Percentiles rank a stretch among this genome's conserved stretches.
phyloP scores from a whole-genome alignment of 2,113 vertebrate species.

The Craseonycteris thonglongyai region DNA sequence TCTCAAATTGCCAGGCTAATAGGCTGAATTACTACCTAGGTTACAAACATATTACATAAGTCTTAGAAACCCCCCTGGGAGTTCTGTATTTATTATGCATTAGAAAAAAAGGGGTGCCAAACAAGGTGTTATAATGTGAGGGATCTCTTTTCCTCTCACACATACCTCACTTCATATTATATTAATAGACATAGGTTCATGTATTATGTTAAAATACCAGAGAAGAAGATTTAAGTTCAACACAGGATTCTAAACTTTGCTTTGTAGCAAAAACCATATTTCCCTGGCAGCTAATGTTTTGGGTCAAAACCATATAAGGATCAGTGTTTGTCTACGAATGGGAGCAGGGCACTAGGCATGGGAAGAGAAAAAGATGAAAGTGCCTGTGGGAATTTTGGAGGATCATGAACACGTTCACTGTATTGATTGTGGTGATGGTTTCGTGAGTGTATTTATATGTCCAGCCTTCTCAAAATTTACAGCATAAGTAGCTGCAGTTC shows the following conservation, averaged over 20 bases:
- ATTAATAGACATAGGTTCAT: neutral
- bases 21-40: neutral
- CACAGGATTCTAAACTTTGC: neutral
- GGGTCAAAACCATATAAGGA: neutral
- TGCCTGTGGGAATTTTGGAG: neutral
- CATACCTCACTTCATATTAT: neutral
- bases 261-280: neutral
- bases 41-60: neutral
- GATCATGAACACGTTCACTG: neutral
- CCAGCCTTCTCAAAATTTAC: neutral
- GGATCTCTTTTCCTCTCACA: neutral
- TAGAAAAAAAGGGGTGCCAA: neutral
- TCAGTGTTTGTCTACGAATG: neutral
- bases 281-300: neutral
- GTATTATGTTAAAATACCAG: neutral
- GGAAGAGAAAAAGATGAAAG: neutral
- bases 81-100: neutral
- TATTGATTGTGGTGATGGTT: neutral
- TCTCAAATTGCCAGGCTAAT: constrained; percentile 18
- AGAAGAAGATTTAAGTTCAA: neutral
- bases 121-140: neutral
- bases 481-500: neutral
- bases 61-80: neutral
- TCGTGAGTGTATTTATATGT: neutral
- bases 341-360: neutral